Conservation (phyloP, 2,888 invertebrate species). For the Ganaspis brasiliensis region DNA sequence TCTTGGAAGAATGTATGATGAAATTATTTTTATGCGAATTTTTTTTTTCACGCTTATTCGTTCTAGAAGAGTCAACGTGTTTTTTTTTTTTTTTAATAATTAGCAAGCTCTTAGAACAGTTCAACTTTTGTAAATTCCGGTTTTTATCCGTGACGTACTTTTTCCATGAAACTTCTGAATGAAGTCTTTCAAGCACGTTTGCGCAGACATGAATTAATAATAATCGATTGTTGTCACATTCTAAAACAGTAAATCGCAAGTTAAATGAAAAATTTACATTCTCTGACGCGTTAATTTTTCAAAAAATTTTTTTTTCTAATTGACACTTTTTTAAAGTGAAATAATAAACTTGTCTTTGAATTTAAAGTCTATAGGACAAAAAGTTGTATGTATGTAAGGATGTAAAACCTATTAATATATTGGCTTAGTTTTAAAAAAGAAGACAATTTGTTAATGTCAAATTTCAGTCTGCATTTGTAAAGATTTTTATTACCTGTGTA, state of each 20-base stretch:
- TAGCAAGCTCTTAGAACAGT: neutral
- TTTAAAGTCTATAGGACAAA: no score
- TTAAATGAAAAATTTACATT: neutral
- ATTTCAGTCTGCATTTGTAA: neutral
- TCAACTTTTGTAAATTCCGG: conserved; percentile 1
- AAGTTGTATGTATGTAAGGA: no score
- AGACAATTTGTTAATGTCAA: conserved; percentile 3
- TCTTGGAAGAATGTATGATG: no score
- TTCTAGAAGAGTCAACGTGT: neutral
- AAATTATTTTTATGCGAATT: no score
- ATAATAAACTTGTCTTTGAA: no score
- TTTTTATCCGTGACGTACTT: conserved; percentile 25
- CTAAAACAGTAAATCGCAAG: neutral
- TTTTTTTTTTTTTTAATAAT: neutral
- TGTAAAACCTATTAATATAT: no score
- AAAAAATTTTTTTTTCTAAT: neutral
- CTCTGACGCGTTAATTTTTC: neutral
- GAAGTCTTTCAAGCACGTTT: neutral
- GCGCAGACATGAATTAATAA: neutral
- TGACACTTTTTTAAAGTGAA: neutral
- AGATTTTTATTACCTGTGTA: neutral
- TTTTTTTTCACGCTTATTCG: no score
- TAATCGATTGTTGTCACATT: neutral
- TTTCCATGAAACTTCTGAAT: neutral
- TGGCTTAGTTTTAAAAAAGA: neutral